Percentiles rank a stretch among this genome's conserved stretches.
phyloP scores from a whole-genome alignment of 2,888 invertebrate genomes.

The Phyto melanocephala region DNA sequence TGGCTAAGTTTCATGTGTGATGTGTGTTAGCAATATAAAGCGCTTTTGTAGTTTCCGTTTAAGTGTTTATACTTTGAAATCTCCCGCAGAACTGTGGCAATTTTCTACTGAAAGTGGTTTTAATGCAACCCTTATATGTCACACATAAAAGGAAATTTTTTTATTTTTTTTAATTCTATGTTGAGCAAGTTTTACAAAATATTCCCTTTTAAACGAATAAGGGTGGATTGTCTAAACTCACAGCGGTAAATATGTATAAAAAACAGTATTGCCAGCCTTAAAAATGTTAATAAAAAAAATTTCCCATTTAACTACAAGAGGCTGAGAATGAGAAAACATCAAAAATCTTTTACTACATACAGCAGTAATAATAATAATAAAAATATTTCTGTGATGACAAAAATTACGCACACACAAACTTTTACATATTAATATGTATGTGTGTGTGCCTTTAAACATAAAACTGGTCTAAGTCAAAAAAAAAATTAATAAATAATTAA shows the following conservation, averaged over 20 bases:
- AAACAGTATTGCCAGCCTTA: constrained; percentile 53
- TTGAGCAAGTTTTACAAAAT: constrained; percentile 59
- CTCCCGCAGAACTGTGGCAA: constrained; percentile 73
- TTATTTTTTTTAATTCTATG: constrained; percentile 9
- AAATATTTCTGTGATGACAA: background rate
- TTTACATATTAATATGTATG: background rate
- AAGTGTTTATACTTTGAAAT: constrained; percentile 70
- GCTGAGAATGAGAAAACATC: background rate
- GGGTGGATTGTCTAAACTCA: constrained; percentile 44
- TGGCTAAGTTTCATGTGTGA: background rate
- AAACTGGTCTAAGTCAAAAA: too few relatives aligned
- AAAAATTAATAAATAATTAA: too few relatives aligned
- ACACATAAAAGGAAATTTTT: constrained; percentile 49
- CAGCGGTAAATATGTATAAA: constrained; percentile 19
- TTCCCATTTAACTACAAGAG: background rate
- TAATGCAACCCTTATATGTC: constrained; percentile 66
- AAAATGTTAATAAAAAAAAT: background rate
- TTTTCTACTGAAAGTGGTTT: constrained; percentile 65
- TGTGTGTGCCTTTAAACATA: too few relatives aligned
- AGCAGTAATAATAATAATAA: constrained; percentile 16
- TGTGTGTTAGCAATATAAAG: background rate
- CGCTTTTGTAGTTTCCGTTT: constrained; percentile 17
- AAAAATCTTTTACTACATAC: background rate
- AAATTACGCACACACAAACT: background rate
- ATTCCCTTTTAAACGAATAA: constrained; percentile 37